Base-by-base conservation (phyloP, 2,888 invertebrate species). In the Trissolcus brochymenae region DNA sequence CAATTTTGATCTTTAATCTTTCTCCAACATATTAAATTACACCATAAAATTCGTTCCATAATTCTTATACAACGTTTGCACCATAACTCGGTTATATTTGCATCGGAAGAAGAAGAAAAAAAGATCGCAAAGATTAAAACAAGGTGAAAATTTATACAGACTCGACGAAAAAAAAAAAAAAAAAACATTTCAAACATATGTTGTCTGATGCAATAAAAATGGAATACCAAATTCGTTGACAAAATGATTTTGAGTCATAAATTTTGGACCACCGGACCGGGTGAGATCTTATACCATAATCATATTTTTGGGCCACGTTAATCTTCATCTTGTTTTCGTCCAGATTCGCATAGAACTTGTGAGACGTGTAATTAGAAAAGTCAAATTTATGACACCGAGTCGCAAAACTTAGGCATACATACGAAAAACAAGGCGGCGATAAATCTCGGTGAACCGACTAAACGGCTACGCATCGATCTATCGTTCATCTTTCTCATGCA, bases 401-500 rank as follows among this genome's bases (percentile, higher is more conserved):
- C 78, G 64, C 35, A 41, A 51, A 59, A 66, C 72, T 72, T 76
- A 72, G 72, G 62, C 68, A 68, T 67, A 66, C 68, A 60, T 53
- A 19, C 19, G 67, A 61, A 40, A 40, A 7, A 40, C 54, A 19
- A 65, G 60, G 17, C 74, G 65, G 53, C 64, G 57, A 85, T 85
- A 85, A 85, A 85, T 85, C 80, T 70, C 72, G 68, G 67, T 68
- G 79, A 71, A 79, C 81, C 80, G 79, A 78, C 80, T 82, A 82
- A 84, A 68, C 81, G 79, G 81, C 72, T 80, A 84, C 82, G 82
- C 84, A 80, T 82, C 80, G 74, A 79, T 78, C 82, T 84, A 84
- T 83, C 84, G 83, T 83, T 82, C 84, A 84, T 84, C 84, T 84
- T 84, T 84, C 84, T 85, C 84, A 83, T 83, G 83, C 78, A 76